These are phyloP conservation scores for Lithophane leautieri DNA, from an alignment of 2,888 invertebrate species.

Conservation along the genomic window DNA sequence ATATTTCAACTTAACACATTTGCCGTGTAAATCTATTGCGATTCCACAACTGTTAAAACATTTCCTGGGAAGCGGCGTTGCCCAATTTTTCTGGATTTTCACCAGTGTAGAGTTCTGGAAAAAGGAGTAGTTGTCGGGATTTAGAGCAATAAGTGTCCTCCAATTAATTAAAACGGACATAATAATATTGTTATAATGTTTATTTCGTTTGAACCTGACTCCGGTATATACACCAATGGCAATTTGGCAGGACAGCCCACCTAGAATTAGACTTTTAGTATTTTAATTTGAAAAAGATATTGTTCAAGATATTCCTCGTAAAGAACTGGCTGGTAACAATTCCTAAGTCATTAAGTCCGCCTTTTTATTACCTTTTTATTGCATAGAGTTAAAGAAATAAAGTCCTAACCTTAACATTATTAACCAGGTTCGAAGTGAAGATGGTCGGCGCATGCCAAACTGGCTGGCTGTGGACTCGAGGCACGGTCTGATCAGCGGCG, in stretches of 20 bases:
- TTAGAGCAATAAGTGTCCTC: not conserved
- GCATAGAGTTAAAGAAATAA: not conserved
- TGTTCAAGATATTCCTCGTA: not conserved
- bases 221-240: not conserved
- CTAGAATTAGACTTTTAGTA: constrained; percentile 6
- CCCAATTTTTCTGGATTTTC: not conserved
- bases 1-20: not conserved
- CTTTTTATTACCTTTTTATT: not conserved
- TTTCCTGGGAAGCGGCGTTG: constrained; percentile 1
- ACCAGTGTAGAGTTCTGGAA: not conserved
- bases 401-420: constrained; percentile 10
- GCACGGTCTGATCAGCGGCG: constrained; percentile 93
- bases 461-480: constrained; percentile 94
- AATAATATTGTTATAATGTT: constrained; percentile 8
- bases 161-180: constrained; percentile 3
- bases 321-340: not conserved
- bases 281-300: constrained; percentile 9
- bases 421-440: constrained; percentile 82
- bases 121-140: not conserved
- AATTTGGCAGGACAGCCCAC: constrained; percentile 21
- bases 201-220: constrained; percentile 2
- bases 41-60: not conserved
- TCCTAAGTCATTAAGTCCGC: not conserved
- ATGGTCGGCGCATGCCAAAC: constrained; percentile 87
- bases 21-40: not conserved